Base-by-base conservation (phyloP, 1,140 invertebrate species). In the Hesperophylax magnus region DNA sequence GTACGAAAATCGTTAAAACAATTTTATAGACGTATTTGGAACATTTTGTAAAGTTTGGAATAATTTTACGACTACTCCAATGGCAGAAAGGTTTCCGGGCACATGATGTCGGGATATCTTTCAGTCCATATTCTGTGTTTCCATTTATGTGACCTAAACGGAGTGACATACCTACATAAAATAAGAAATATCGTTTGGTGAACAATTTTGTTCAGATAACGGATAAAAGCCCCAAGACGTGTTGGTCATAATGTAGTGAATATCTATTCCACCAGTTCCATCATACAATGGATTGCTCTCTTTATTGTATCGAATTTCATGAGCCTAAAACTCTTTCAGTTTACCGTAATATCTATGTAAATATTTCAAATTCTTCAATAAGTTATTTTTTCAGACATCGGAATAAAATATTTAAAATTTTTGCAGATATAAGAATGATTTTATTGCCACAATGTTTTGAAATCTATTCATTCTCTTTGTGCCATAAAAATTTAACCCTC, bases 111-210 rank as follows among this genome's bases (percentile, higher is more conserved):
- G 56, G 56, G n/a, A 58, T 58, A 58, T 58, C 22, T 22, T 58
- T 22, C 56, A 22, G 56, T 58, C 22, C 56, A 58, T 58, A 58
- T 58, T 58, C 22, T 58, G 56, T 58, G 56, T 22, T 58, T 58
- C 56, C 56, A 18, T 58, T 58, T 58, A 58, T 58, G 56, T 58
- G 56, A 18, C 56, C 22, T 20, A 58, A 58, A 58, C 22, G 56
- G 56, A 58, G 56, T 58, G 56, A 58, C 56, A 58, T 58, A 14
- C 39, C 9, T 47, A 58, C 56, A 58, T 18, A 58, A 58, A 58
- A 58, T 58, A 58, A 58, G 56, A 58, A 58, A 58, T 58, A 58
- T 58, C 56, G 56, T 58, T 58, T 58, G n/a, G 56, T 20, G 56
- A 58, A 58, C 56, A 58, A 58, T 58, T 58, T 58, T n/a, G 56